A percentile compares a stretch with the other conserved stretches of the same genome.
Conservation (phyloP, 2,888 invertebrate genomes). For the Amphiduros pacificus region DNA sequence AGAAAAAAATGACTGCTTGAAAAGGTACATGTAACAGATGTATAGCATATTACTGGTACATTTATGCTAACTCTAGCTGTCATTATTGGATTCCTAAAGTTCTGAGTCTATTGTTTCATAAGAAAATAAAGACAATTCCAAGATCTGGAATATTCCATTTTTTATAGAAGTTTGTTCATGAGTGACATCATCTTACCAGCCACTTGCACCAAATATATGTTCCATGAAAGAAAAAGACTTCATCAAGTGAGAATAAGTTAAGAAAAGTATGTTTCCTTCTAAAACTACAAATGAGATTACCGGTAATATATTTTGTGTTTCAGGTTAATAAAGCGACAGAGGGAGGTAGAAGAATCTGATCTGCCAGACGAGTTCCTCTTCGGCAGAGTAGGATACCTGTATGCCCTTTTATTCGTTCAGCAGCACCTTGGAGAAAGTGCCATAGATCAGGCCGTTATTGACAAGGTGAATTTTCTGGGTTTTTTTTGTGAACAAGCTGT, state of each 20-base stretch:
- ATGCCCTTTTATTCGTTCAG: conserved; percentile 75
- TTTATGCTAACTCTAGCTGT: neutral
- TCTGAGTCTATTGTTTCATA: neutral
- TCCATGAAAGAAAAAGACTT: no score
- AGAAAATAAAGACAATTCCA: neutral
- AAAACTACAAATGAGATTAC: no score
- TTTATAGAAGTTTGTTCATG: no score
- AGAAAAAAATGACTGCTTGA: conserved; percentile 47
- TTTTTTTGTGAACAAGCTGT: neutral
- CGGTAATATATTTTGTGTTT: no score
- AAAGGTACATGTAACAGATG: conserved; percentile 16
- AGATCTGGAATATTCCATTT: no score
- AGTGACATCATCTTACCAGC: no score
- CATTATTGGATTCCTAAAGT: neutral
- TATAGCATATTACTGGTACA: neutral
- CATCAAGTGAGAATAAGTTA: no score
- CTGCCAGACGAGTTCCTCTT: conserved; percentile 82
- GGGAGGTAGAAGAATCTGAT: conserved; percentile 62
- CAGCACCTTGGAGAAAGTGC: conserved; percentile 67
- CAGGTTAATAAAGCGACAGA: conserved; percentile 67
- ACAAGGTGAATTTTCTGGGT: conserved; percentile 62
- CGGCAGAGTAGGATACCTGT: conserved; percentile 83
- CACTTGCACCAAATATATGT: no score
- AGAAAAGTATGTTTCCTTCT: no score
- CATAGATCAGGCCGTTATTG: conserved; percentile 67